Base-by-base conservation (phyloP, 2,888 invertebrate genomes). In the Dolichopus griseipennis region DNA sequence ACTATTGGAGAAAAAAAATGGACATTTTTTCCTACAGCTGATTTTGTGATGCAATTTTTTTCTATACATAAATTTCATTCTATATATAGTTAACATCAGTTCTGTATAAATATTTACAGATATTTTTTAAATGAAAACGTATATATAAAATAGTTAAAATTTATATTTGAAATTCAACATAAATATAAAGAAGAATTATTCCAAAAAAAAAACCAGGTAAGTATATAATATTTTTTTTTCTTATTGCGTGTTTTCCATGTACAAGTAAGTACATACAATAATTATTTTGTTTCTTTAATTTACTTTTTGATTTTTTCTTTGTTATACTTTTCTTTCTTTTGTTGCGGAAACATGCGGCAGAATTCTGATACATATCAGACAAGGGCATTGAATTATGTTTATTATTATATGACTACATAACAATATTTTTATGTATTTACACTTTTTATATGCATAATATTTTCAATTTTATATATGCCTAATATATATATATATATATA, bases 291-390 rank as follows among this genome's bases (percentile, higher is more conserved):
- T 5, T 41, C 41, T 41, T 41, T 12, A 41, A 12, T 41, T 41
- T 41, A 15, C 15, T 41, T 52, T 52, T 52, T 52, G 15, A n/a
- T 52, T 52, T 52, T 52, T 52, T 52, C 9, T 18, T 52, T n/a
- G 52, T 52, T 52, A n/a, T n/a, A 12, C 41, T 41, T 41, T 41
- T 41, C 18, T 12, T 52, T 52, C 12, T 52, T 52, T 52, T 52
- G 52, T 52, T 52, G 52, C 52, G 52, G 52, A 52, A 52, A 52
- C 52, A 52, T 52, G 52, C 52, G 52, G 15, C 52, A 52, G 15
- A 52, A 52, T 52, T 52, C 15, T n/a, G n/a, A 52, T 52, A 52
- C 15, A 37, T 37, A 12, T 37, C 37, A 37, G 37, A 37, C 37
- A 37, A 37, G 37, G 37, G 37, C 37, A 37, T 37, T 37, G 37